Evolutionary conservation across 2,113 vertebrate species (phyloP).

Genomic region (Pelobates fuscus): DNA sequence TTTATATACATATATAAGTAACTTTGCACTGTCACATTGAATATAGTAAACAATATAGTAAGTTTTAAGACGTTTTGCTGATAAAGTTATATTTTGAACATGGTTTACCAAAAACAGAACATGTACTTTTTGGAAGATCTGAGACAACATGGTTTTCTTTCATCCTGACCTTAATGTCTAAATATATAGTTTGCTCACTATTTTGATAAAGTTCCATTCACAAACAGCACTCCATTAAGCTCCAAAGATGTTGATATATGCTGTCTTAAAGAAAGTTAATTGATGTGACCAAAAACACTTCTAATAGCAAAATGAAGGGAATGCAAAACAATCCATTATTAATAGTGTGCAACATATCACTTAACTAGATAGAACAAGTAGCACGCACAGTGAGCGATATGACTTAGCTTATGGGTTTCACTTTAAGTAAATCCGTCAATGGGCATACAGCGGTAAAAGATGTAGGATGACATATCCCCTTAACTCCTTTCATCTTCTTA

Average conservation of each 20-base stretch:
- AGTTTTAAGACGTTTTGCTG: too few relatives aligned
- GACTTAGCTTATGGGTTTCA: background rate
- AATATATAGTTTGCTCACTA: background rate
- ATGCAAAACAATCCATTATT: slow-evolving; percentile 4
- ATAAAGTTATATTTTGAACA: too few relatives aligned
- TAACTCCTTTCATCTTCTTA: slow-evolving; percentile 37
- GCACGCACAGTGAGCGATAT: background rate
- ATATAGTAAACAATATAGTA: too few relatives aligned
- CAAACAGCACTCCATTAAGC: background rate
- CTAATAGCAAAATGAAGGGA: background rate
- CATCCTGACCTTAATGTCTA: background rate
- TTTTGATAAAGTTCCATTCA: background rate
- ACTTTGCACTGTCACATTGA: too few relatives aligned
- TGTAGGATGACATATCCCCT: background rate
- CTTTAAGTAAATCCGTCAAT: slow-evolving; percentile 10
- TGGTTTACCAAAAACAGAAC: too few relatives aligned
- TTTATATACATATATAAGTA: too few relatives aligned
- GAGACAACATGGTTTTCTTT: too few relatives aligned
- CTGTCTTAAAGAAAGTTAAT: background rate
- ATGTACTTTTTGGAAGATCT: too few relatives aligned
- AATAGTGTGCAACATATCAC: slow-evolving; percentile 14
- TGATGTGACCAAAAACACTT: slow-evolving; percentile 2
- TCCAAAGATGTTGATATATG: background rate
- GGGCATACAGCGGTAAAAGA: slow-evolving; percentile 2
- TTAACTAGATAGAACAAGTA: background rate